Evolutionary conservation across 2,113 vertebrate species (phyloP), one percentile per base, ranked within the genome.

Genomic region (Montifringilla adamsi): DNA sequence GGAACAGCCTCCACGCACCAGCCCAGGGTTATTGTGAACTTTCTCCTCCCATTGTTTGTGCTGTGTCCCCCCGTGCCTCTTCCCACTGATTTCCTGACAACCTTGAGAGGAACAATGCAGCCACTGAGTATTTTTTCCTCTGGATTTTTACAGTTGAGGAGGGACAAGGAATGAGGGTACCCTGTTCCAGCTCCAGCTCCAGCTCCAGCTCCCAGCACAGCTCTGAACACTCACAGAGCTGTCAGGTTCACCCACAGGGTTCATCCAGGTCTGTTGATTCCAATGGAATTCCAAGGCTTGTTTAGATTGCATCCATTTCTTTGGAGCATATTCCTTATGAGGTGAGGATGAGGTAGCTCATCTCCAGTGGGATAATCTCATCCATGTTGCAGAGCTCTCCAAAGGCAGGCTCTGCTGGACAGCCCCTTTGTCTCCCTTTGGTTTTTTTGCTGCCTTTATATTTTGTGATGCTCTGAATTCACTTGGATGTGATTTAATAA

Each of bases 31-130:
- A 33, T 20, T 72, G 72, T 86, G 78, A 90, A 94, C 85, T 94
- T 96, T 96, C 94, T 90, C 90, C 85, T 78, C 41, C 37, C 73
- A 39, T 64, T 96, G 95, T 95, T 90, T 78, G 35, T 59, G 58
- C 77, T 1, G 26, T 86, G 90, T 78, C 80, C 89, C 68, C 80
- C 63, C 31, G 3, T 81, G 83, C 68, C 58, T 89, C 76, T 67
- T 67, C 60, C n/a, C 62, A 10, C 70, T 3, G 12, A 37, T 68
- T 97, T 96, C 95, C 95, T 92, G 93, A n/a, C 83, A 89, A 1
- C 94, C 90, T 84, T 90, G 79, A 60, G 69, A 95, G 17, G 73
- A 95, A 97, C 94, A 95, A 95, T 89, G 80, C 37, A 37, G 52
- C 1, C 7, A 35, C 56, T 0, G 11, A 46, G 44, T 80, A 86